phyloP scores from a whole-genome alignment of 2,888 invertebrate genomes.

The Diaprepes abbreviatus region DNA sequence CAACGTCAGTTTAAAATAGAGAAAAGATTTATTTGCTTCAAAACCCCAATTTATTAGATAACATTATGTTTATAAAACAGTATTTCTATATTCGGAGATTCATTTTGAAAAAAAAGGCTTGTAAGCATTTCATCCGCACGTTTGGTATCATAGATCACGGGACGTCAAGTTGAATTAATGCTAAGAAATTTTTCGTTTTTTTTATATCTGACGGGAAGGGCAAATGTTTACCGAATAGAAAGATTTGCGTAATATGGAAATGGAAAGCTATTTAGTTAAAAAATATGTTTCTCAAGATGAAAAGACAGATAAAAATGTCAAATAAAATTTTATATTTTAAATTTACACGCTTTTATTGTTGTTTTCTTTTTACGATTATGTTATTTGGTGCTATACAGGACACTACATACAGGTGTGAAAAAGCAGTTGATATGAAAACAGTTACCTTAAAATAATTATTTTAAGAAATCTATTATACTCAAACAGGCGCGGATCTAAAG shows the following conservation, averaged over 20 bases:
- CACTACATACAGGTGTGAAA: no score
- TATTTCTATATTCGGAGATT: background rate
- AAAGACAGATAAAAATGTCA: no score
- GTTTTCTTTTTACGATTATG: no score
- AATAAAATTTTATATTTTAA: no score
- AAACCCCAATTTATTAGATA: constrained; percentile 9
- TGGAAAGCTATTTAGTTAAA: constrained; percentile 1
- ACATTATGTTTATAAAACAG: constrained; percentile 3
- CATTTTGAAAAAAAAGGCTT: background rate
- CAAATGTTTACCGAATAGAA: background rate
- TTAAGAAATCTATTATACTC: no score
- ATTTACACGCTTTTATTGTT: no score
- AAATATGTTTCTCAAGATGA: background rate
- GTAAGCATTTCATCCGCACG: background rate
- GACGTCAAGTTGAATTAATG: constrained; percentile 9
- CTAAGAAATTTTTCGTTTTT: background rate
- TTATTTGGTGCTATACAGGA: no score
- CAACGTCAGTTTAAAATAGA: constrained; percentile 4
- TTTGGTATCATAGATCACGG: constrained; percentile 5
- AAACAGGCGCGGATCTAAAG: no score
- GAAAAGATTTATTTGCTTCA: constrained; percentile 10
- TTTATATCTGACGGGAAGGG: background rate
- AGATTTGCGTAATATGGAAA: background rate
- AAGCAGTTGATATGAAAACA: no score
- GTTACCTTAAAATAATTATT: no score